Percentiles rank a stretch among this genome's conserved stretches.
phyloP scores from a whole-genome alignment of 2,888 invertebrate genomes.

The Notodonta ziczac region DNA sequence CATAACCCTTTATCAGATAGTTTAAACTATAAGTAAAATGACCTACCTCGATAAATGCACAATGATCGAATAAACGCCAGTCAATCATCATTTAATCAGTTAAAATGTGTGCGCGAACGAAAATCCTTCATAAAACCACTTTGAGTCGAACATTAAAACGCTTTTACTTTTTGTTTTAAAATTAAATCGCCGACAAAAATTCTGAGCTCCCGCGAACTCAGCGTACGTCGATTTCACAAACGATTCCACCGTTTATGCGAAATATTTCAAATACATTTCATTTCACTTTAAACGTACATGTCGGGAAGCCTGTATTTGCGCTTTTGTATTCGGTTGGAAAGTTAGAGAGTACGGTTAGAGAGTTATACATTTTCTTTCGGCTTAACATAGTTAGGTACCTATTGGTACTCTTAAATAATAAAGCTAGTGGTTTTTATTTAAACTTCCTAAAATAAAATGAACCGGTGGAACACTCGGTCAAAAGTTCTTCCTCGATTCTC shows the following conservation, averaged over 20 bases:
- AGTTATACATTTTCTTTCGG: no score
- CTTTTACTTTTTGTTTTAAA: slow-evolving; percentile 16
- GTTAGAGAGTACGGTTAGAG: no score
- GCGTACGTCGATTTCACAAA: slow-evolving; percentile 18
- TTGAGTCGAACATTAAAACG: slow-evolving; percentile 8
- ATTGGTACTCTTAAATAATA: no score
- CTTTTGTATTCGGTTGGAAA: no score
- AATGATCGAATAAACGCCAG: neutral
- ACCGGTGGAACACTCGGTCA: no score
- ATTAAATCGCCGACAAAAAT: slow-evolving; percentile 10
- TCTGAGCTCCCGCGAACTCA: neutral
- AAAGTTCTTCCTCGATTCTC: no score
- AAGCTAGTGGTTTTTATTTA: no score
- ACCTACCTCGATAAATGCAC: neutral
- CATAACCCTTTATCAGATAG: no score
- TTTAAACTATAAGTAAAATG: neutral
- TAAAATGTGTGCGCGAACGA: neutral
- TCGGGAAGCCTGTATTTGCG: neutral
- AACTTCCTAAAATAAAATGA: no score
- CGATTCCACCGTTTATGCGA: slow-evolving; percentile 25
- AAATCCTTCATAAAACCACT: slow-evolving; percentile 9
- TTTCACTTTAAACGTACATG: neutral
- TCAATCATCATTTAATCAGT: neutral
- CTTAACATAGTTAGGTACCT: no score
- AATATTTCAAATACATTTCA: slow-evolving; percentile 19